Evolutionary conservation across 1,140 invertebrate species (phyloP), one percentile per base, ranked within the genome.

Genomic region (Melitaea cinxia): DNA sequence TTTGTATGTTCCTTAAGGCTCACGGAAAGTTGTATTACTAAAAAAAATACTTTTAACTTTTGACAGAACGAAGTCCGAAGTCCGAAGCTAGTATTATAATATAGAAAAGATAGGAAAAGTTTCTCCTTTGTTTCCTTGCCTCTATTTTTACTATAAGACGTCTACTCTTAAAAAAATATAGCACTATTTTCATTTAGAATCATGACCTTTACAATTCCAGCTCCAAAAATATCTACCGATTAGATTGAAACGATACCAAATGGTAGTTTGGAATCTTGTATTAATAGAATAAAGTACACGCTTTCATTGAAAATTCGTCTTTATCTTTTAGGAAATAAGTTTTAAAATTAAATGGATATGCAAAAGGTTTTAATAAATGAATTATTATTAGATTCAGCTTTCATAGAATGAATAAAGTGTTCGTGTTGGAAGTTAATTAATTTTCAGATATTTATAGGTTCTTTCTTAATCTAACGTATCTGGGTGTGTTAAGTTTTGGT

Each of bases 201-300:
- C 14, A 37, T 37, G n/a, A 37, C 35, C n/a, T 37, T 37, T 37
- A 37, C 5, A 37, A 37, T 14, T 37, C 35, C n/a, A 12, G n/a
- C n/a, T 12, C 35, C 35, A 37, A 37, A 37, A 37, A 37, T 37
- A 37, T 15, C n/a, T 12, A n/a, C 35, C 35, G 14, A 14, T 37
- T 37, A 37, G 35, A 37, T 37, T 37, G 35, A 37, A 26, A 37
- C 35, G 12, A 37, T 37, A 37, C n/a, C 3, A n/a, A 37, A 37
- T 37, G n/a, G n/a, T n/a, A 5, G n/a, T 37, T 37, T 37, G n/a
- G 35, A 14, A 37, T n/a, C 35, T 37, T 37, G n/a, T 35, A 35
- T 12, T 35, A 30, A 12, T 33, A 15, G 35, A 14, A 37, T 37
- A 14, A 2, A 37, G n/a, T 14, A 37, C 1, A 37, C 14, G 0